These are phyloP conservation scores for Ceriagrion tenellum DNA, from an alignment of 2,888 invertebrate species.

Conservation along the genomic window DNA sequence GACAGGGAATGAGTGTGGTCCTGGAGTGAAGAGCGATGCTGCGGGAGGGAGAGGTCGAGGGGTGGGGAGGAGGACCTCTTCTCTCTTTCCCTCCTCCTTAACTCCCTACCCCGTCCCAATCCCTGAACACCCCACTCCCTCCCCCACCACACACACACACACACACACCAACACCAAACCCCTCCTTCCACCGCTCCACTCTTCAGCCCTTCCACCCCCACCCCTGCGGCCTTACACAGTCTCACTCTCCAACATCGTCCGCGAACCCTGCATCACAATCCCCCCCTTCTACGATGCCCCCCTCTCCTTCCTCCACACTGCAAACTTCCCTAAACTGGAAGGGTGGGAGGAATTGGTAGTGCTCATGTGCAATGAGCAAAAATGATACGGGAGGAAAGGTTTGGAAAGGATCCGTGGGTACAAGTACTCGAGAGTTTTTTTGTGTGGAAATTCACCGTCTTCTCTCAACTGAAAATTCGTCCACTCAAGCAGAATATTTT, in stretches of 20 bases:
- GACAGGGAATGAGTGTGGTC: conserved; percentile 61
- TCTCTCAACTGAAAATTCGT: background rate
- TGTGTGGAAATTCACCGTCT: background rate
- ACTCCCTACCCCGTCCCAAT: background rate
- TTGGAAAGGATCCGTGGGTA: background rate
- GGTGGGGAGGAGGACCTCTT: background rate
- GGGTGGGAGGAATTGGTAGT: background rate
- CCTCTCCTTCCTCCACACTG: background rate
- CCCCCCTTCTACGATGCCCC: background rate
- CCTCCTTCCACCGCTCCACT: background rate
- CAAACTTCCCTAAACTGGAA: conserved; percentile 1
- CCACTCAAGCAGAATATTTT: background rate
- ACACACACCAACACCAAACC: background rate
- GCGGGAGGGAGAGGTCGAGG: background rate
- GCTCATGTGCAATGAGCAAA: background rate
- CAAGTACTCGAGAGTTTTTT: background rate
- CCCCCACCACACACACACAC: background rate
- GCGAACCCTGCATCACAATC: background rate
- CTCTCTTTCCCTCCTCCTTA: background rate
- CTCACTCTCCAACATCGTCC: background rate
- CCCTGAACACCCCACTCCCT: background rate
- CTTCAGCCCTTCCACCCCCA: background rate
- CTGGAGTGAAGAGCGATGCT: conserved; percentile 54
- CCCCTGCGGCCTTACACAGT: background rate
- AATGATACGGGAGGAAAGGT: background rate